Evolutionary conservation across 2,797 vertebrate species (phyloP).

Genomic region (Parambassis ranga): DNA sequence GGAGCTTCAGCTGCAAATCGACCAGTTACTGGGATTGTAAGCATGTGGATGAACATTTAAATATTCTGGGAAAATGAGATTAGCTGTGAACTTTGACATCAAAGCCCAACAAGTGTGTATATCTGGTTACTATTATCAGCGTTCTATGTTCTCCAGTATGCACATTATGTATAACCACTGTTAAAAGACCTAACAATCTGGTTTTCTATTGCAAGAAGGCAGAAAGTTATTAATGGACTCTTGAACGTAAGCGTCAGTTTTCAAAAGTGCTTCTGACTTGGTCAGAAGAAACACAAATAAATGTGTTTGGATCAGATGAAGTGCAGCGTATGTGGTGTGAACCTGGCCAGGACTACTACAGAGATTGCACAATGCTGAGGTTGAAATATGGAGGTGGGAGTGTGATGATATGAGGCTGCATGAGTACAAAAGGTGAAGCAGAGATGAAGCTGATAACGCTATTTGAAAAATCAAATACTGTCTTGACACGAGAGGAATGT

Average conservation of each 20-base stretch:
- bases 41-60: neutral
- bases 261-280: too few species aligned
- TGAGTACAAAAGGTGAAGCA: neutral
- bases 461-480: neutral
- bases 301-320: neutral
- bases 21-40: neutral
- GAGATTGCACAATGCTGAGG: neutral
- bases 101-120: neutral
- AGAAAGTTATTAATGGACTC: too few species aligned
- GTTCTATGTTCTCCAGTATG: too few species aligned
- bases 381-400: neutral
- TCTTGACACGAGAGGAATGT: neutral
- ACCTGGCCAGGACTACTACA: neutral
- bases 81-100: conserved; percentile 8
- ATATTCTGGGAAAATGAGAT: conserved; percentile 1
- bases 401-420: neutral
- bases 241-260: too few species aligned
- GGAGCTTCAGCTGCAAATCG: neutral
- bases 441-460: neutral
- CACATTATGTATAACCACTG: too few species aligned
- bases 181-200: too few species aligned
- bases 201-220: too few species aligned
- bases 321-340: neutral
- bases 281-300: too few species aligned
- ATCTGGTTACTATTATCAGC: neutral